phyloP scores from a whole-genome alignment of 1,140 invertebrate species.

The Zeugodacus cucurbitae region DNA sequence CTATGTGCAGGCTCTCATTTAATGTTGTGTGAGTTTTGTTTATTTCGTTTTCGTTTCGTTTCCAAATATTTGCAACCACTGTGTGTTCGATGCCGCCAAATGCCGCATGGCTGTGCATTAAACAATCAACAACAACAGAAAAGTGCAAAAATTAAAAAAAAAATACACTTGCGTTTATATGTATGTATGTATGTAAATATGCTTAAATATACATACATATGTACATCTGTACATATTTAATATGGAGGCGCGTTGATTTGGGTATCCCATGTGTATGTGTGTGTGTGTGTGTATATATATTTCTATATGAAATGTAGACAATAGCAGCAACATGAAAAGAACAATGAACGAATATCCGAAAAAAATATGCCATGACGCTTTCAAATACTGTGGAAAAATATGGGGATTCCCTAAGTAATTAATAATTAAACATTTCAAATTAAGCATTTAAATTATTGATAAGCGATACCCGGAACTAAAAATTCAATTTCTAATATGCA shows the following conservation, averaged over 20 bases:
- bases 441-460: neutral
- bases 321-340: slow-evolving; percentile 7
- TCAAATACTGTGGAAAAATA: neutral
- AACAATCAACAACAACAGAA: slow-evolving; percentile 7
- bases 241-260: neutral
- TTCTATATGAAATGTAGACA: neutral
- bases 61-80: slow-evolving; percentile 22
- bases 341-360: neutral
- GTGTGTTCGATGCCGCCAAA: neutral
- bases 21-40: neutral
- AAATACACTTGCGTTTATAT: neutral
- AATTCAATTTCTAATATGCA: too few relatives aligned
- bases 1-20: neutral
- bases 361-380: neutral
- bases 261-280: neutral
- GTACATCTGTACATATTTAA: neutral
- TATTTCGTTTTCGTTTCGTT: slow-evolving; percentile 35
- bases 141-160: neutral
- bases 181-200: too few relatives aligned
- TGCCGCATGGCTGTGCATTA: neutral
- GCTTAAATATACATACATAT: neutral
- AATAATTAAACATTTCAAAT: neutral
- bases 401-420: too few relatives aligned
- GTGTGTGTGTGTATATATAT: neutral
- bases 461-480: too few relatives aligned